Conservation (phyloP, 2,888 invertebrate species). For the Terebella lapidaria region DNA sequence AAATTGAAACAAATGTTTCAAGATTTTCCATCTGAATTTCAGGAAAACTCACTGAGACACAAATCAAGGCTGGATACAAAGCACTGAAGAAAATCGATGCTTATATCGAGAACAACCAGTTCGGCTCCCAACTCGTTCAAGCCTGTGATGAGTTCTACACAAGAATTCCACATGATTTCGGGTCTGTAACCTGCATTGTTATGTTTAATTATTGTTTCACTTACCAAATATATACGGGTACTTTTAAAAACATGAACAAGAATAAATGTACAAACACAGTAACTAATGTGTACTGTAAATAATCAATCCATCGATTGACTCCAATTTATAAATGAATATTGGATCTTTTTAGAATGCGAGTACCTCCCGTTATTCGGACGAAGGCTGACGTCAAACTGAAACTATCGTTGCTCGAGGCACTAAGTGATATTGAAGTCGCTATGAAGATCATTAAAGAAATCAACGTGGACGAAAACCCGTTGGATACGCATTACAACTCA, state of each 20-base stretch:
- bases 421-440: conserved; percentile 56
- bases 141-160: conserved; percentile 58
- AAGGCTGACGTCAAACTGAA: conserved; percentile 51
- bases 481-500: conserved; percentile 55
- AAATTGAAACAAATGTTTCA: too few relatives aligned
- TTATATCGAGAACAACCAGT: conserved; percentile 43
- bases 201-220: not conserved
- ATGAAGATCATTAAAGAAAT: conserved; percentile 50
- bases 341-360: conserved; percentile 55
- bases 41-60: conserved; percentile 56
- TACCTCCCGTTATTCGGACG: conserved; percentile 55
- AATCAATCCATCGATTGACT: too few relatives aligned
- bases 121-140: conserved; percentile 40
- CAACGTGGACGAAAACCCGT: conserved; percentile 49
- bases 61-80: conserved; percentile 56
- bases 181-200: conserved; percentile 49
- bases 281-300: too few relatives aligned
- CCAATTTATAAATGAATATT: too few relatives aligned
- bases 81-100: conserved; percentile 55
- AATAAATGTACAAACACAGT: too few relatives aligned
- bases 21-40: too few relatives aligned
- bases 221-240: too few relatives aligned
- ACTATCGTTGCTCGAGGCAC: conserved; percentile 54
- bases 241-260: too few relatives aligned
- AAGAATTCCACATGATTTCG: conserved; percentile 57